phyloP scores from a whole-genome alignment of 1,140 invertebrate genomes.

The Colletes gigas region DNA sequence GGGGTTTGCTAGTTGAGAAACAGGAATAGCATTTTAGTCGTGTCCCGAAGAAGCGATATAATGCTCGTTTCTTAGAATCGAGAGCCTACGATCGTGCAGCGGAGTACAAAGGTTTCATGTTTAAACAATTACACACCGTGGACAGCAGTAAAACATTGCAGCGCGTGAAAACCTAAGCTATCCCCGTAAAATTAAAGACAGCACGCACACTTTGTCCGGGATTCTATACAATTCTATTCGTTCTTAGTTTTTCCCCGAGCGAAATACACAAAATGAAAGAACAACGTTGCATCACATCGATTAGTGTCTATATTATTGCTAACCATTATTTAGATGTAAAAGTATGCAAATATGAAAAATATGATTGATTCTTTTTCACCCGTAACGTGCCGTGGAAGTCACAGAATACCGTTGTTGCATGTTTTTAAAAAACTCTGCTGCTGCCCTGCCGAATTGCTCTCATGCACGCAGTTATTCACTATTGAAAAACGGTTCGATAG shows the following conservation, averaged over 20 bases:
- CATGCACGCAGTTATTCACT: not conserved
- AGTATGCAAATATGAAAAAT: constrained; percentile 15
- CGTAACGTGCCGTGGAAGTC: constrained; percentile 13
- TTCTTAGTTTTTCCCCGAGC: not conserved
- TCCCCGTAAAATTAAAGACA: too few relatives aligned
- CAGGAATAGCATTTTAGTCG: constrained; percentile 1
- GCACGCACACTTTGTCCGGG: too few relatives aligned
- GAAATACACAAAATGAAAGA: not conserved
- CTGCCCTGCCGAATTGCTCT: too few relatives aligned
- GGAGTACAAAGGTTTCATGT: not conserved
- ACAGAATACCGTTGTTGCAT: not conserved
- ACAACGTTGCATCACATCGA: not conserved
- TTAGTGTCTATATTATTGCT: constrained; percentile 21
- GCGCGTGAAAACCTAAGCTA: not conserved
- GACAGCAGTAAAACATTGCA: not conserved
- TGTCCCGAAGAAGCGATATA: not conserved
- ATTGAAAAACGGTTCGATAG: not conserved
- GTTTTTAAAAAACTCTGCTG: constrained; percentile 3
- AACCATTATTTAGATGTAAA: not conserved
- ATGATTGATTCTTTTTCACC: not conserved
- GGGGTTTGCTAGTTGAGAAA: not conserved
- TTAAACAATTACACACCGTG: not conserved
- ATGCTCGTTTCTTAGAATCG: not conserved
- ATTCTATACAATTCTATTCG: not conserved
- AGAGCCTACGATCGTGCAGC: not conserved